Evolutionary conservation across 2,888 invertebrate genomes (phyloP), one percentile per base, ranked within the genome.

Genomic region (Amblyteles armatorius): DNA sequence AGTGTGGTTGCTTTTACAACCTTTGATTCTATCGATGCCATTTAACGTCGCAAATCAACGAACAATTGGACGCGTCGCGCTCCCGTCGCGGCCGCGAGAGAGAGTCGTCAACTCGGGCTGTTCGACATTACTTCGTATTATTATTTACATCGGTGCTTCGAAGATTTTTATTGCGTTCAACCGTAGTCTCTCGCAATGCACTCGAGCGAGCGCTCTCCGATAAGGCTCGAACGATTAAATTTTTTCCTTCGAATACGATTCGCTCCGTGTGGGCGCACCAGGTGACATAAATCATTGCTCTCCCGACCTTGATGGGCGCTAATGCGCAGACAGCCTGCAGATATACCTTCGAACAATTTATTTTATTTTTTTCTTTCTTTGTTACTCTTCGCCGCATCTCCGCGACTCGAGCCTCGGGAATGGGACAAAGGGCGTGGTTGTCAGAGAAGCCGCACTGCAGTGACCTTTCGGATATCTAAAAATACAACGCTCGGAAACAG

Each of bases 341-440:
- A 26, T n/a, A 1, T 16, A 33, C 0, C 2, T 3, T 4, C 3
- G 16, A 69, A 50, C 2, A 3, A 26, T 26, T 1, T 52, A 0
- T 22, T 29, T 1, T 52, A n/a, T 50, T 50, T 29, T 29, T 19
- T 44, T 5, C 5, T 55, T 57, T n/a, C 13, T 40, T 29, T 26
- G 26, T 36, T 36, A 9, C 36, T 9, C 2, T 9, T 1, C n/a
- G 33, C 33, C 16, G 16, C 44, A 33, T 60, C 29, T 26, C 26
- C 26, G 29, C 16, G 13, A 16, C 9, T 19, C 22, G 57, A 26
- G 57, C 26, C 69, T 77, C 29, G 19, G 26, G 11, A 26, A 48
- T 50, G 48, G 16, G 6, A n/a, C 2, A 71, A 33, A 72, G 83
- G 83, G 83, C 83, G 83, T 80, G 83, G 83, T 79, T 83, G 63